Percentiles rank a stretch among this genome's conserved stretches.
Conservation (phyloP, 2,797 vertebrate species). For the Potorous gilbertii region DNA sequence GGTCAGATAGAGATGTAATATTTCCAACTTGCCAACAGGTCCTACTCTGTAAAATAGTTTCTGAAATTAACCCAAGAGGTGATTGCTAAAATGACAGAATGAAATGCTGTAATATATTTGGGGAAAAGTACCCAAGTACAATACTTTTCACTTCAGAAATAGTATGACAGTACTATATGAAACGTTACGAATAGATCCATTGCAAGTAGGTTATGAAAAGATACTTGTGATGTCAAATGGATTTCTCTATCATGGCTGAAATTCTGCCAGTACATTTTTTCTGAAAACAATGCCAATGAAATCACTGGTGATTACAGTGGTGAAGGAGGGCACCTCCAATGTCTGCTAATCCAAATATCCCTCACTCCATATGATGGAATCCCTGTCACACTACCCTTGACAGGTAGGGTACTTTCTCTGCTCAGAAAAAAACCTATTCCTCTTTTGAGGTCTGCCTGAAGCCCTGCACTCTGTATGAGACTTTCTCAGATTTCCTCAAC, state of each 20-base stretch:
- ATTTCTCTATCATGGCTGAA: neutral
- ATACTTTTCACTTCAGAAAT: neutral
- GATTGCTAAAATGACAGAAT: neutral
- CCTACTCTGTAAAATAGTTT: neutral
- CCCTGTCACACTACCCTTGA: neutral
- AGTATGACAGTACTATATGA: neutral
- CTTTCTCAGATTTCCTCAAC: neutral
- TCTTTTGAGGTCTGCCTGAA: neutral
- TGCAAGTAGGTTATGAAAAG: neutral
- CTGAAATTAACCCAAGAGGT: neutral
- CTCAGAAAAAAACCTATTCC: neutral
- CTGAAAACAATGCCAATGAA: neutral
- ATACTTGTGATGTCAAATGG: neutral
- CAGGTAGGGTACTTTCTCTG: neutral
- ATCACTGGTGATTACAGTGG: neutral
- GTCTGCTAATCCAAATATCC: neutral
- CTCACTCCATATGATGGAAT: neutral
- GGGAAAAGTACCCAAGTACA: neutral
- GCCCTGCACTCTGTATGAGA: neutral
- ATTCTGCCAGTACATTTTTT: neutral
- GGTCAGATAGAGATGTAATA: neutral
- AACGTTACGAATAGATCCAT: neutral
- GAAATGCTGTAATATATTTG: neutral
- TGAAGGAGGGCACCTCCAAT: neutral
- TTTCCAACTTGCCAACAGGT: neutral